Base-by-base conservation (phyloP, 1,140 invertebrate genomes). In the Scaptomyza pallida region DNA sequence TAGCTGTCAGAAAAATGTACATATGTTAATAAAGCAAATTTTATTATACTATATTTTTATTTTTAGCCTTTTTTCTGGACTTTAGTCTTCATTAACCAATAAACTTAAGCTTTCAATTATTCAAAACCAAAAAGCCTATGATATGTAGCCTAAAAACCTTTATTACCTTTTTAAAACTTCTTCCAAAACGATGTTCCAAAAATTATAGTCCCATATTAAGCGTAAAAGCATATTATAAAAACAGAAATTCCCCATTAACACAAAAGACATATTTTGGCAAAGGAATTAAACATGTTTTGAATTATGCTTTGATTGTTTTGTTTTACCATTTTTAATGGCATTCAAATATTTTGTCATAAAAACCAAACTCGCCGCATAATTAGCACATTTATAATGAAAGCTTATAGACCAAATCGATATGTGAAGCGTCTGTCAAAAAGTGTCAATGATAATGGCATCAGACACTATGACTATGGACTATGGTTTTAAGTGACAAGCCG, bases 331-430 rank as follows among this genome's bases (percentile, higher is more conserved):
- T 45, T 43, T 47, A 67, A 75, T 78, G 37, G 45, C 71, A 55
- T 37, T 51, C 19, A 51, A 16, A 83, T 70, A 13, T 43, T 55
- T 79, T 67, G 45, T 47, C 17, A 61, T 69, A 45, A 71, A 62
- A 60, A 62, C 62, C 74, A 78, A 72, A 65, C 60, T 50, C 41
- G 33, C 44, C 76, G 61, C 77, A 85, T 81, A 88, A 86, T 85
- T 85, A 85, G 81, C 81, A 85, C 70, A 50, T 71, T 54, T 62
- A 74, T 78, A 81, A 86, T 71, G 81, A 86, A 85, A 80, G 73
- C 73, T 83, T 56, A 67, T 86, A 30, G 57, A 82, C 59, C 61
- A 72, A 86, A 75, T 80, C 81, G 59, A 69, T 30, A 9, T 71
- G 77, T 45, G 45, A 12, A 21, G 57, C 61, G 55, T 51, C 65